Base-by-base conservation (phyloP, 1,140 invertebrate species). In the Geopemphigus sp. region DNA sequence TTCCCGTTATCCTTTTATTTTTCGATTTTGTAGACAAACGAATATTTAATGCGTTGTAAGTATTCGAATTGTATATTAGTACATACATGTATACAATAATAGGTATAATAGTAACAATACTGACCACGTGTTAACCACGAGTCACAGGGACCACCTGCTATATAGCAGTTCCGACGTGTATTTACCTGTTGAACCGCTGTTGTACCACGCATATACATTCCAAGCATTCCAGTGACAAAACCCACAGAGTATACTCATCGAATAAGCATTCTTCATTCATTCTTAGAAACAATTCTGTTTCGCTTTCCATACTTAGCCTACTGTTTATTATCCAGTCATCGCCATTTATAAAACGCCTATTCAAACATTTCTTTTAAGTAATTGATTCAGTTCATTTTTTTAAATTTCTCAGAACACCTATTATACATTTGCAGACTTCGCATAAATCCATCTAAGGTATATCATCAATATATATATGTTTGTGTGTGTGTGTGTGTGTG, bases 261-360 rank as follows among this genome's bases (percentile, higher is more conserved):
- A 29, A 39, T 39, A 61, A 15, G 29, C 74, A 78, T 61, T 59
- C 73, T 78, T 78, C 39, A 63, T 78, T 78, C 73, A 63, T 78
- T 78, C 74, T 61, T 24, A 50, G 74, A 78, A 78, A 78, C 39
- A 63, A 78, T 74, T 78, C 57, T 39, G 22, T 59, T 78, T 78
- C 57, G 45, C 74, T 78, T 78, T 78, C 74, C 74, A 63, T 78
- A 78, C 74, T 63, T 78, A 59, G 74, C 45, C 39, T 78, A 29
- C 57, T 22, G 29, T 78, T 39, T 78, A 78, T 78, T 78, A 78
- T 39, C 74, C 74, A 63, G 74, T 78, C 74, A 63, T 78, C 32
- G 22, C 74, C 74, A 78, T 78, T 78, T 61, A 78, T 29, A 78
- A 78, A 63, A 70, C 17, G 61, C 64, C 80, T 66, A 54, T 66